Evolutionary conservation across 2,113 vertebrate genomes (phyloP).

Genomic region (Candoia aspera): DNA sequence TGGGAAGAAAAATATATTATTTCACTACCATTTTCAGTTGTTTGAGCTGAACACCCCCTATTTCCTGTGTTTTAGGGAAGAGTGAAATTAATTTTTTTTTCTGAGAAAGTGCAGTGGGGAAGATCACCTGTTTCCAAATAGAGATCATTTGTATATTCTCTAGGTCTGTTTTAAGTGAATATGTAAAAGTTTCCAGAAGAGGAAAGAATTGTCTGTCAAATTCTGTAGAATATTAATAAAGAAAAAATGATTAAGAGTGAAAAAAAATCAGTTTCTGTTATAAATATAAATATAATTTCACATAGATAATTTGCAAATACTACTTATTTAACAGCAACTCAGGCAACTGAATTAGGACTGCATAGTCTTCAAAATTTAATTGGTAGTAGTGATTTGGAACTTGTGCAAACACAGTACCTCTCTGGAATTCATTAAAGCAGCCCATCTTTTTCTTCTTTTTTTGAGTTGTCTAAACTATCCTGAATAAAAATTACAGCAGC

Average conservation of each 20-base stretch:
- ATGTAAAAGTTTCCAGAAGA: neutral
- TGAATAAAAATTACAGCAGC: neutral
- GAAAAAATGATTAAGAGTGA: neutral
- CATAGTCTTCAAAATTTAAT: neutral
- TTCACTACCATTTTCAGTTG: neutral
- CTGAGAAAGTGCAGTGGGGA: slow-evolving; percentile 7
- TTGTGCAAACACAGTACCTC: neutral
- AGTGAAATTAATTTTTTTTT: slow-evolving; percentile 3
- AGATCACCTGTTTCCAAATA: neutral
- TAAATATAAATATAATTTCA: neutral
- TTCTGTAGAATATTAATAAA: neutral
- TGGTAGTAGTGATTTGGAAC: neutral
- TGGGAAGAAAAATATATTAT: neutral
- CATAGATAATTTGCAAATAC: neutral
- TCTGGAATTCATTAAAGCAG: neutral
- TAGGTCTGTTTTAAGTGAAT: neutral
- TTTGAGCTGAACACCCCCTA: neutral
- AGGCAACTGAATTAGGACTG: neutral
- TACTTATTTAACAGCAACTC: neutral
- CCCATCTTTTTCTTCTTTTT: neutral
- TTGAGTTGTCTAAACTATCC: neutral
- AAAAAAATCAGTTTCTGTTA: neutral
- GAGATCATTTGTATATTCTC: neutral
- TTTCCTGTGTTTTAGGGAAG: slow-evolving; percentile 26
- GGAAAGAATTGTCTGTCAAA: neutral